Evolutionary conservation across 2,888 invertebrate species (phyloP), one percentile per base, ranked within the genome.

Genomic region (Trilocha varians): DNA sequence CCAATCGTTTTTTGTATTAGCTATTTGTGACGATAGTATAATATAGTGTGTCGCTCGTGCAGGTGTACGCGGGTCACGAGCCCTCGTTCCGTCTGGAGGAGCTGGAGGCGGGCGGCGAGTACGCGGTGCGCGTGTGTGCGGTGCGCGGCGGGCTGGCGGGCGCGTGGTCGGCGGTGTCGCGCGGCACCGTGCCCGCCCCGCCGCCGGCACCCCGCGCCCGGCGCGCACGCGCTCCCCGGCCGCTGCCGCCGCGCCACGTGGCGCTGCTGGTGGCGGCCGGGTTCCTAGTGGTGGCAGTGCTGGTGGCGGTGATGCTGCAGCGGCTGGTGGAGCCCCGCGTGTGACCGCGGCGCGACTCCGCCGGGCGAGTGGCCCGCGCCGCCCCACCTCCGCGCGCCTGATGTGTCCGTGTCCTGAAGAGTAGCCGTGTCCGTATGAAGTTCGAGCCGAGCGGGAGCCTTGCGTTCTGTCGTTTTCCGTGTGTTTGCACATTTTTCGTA

Each of bases 51-150:
- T 8, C 3, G 36, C 2, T 35, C 37, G 5, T 38, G 42, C 74
- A 93, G 91, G 89, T 91, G 56, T 92, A 91, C 73, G 86, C 87
- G 57, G 93, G 93, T 42, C 62, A 80, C 46, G 91, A 89, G 55
- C 84, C 88, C 43, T 88, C 87, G 74, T 89, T 86, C 68, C 86
- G 86, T 69, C 75, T 91, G 69, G 86, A 88, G 78, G 90, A 91
- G 65, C 87, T 96, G 66, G 91, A 92, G 58, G 87, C 91, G 40
- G 93, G 93, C 59, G 88, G 88, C 42, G 92, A 93, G 67, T 95
- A 95, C 80, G 80, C 84, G 59, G 90, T 93, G 59, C 90, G 95
- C 42, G 94, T 96, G 49, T 91, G 92, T 78, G 91, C 92, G 17
- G 89, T 95, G 59, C 89, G 96, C 56, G 80, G 78, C 40, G 88